Evolutionary conservation across 2,113 vertebrate species (phyloP).

Genomic region (Xerus inauris): DNA sequence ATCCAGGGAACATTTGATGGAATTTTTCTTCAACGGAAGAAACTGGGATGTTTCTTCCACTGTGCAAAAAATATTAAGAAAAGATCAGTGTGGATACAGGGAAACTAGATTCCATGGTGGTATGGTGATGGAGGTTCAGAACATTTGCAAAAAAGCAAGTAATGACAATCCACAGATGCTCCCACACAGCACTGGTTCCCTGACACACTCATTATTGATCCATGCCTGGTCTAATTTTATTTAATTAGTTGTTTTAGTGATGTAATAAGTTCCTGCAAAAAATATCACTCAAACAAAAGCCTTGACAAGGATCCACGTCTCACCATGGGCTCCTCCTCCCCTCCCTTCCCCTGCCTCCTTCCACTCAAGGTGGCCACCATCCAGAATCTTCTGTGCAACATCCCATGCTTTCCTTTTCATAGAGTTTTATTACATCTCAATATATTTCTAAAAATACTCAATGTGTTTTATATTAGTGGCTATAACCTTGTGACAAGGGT

Average conservation of each 20-base stretch:
- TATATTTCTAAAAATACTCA: background rate
- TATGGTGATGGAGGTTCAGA: background rate
- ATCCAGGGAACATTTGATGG: background rate
- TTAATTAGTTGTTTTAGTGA: conserved; percentile 24
- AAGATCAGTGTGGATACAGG: background rate
- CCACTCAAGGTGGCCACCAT: background rate
- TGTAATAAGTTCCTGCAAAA: background rate
- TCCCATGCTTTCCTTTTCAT: background rate
- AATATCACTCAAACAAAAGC: background rate
- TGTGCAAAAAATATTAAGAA: background rate
- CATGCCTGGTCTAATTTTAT: background rate
- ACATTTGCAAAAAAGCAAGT: background rate
- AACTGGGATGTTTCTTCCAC: background rate
- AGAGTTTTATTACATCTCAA: background rate
- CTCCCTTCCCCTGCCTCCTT: too few species aligned
- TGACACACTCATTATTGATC: background rate
- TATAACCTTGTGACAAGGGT: background rate
- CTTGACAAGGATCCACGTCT: background rate
- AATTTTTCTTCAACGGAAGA: background rate
- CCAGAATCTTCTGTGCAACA: background rate
- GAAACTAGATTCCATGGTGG: background rate
- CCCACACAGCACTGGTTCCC: background rate
- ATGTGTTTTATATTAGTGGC: background rate
- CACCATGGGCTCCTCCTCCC: background rate
- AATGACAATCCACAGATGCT: background rate